These are phyloP conservation scores for Elymnias hypermnestra DNA, from an alignment of 1,140 invertebrate genomes.

Conservation along the genomic window DNA sequence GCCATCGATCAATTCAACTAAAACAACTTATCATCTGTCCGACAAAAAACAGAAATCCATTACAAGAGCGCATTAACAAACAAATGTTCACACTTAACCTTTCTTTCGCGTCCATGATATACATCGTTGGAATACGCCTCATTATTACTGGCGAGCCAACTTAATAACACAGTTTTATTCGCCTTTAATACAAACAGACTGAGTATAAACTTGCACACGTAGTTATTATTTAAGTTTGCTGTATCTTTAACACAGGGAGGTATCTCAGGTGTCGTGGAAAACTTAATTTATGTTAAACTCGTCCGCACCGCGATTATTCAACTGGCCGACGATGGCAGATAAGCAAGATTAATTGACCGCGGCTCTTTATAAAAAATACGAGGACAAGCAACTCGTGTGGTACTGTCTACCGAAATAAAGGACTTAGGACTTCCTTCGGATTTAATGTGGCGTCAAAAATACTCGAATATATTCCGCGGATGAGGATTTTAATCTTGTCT, in stretches of 20 bases:
- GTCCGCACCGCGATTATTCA: conserved; percentile 60
- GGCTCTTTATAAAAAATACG: conserved; percentile 49
- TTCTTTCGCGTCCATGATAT: conserved; percentile 56
- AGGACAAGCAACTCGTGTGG: conserved; percentile 49
- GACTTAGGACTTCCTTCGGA: conserved; percentile 15
- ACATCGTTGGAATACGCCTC: conserved; percentile 56
- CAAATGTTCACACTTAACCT: conserved; percentile 74
- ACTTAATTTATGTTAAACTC: conserved; percentile 73
- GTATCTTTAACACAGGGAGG: conserved; percentile 43
- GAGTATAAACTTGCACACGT: too few relatives aligned
- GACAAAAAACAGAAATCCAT: conserved; percentile 52
- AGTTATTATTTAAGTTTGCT: conserved; percentile 11
- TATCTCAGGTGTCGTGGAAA: conserved; percentile 68
- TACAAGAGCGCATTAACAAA: conserved; percentile 63
- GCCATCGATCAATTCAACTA: conserved; percentile 44
- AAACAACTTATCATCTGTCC: conserved; percentile 49
- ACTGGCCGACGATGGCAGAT: conserved; percentile 56
- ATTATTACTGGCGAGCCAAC: conserved; percentile 49
- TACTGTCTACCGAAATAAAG: conserved; percentile 40
- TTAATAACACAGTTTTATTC: conserved; percentile 6
- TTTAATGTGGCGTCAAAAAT: conserved; percentile 17
- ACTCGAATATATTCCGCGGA: conserved; percentile 6
- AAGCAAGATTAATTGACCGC: conserved; percentile 65
- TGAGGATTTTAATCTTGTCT: conserved; percentile 6
- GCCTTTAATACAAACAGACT: too few relatives aligned